These are phyloP conservation scores for Leucophenga maculata DNA, from an alignment of 2,888 invertebrate species.

Conservation along the genomic window DNA sequence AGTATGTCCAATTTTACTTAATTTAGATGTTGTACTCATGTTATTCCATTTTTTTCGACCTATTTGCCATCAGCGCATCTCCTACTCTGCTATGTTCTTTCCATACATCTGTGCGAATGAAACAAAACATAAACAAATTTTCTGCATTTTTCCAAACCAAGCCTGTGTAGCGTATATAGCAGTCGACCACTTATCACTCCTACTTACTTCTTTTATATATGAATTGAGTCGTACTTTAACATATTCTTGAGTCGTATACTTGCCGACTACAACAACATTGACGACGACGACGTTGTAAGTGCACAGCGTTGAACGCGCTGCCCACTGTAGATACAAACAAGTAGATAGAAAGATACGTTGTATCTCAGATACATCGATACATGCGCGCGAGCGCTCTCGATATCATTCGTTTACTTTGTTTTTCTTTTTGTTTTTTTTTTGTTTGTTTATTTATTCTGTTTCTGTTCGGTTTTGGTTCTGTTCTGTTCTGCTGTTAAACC, in stretches of 20 bases:
- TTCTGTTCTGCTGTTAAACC: no score
- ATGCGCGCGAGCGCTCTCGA: neutral
- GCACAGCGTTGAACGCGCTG: slow-evolving; percentile 46
- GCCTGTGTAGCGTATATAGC: slow-evolving; percentile 43
- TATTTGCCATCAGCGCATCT: no score
- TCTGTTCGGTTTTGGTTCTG: neutral
- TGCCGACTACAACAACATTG: slow-evolving; percentile 45
- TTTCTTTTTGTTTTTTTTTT: no score
- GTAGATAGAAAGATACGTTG: neutral
- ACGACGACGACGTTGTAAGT: slow-evolving; percentile 58
- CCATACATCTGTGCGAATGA: no score
- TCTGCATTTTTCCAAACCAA: slow-evolving; percentile 36
- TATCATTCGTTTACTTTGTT: neutral
- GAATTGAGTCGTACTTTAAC: slow-evolving; percentile 65
- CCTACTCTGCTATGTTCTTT: no score
- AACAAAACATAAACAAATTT: no score
- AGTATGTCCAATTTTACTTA: no score
- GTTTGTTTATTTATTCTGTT: slow-evolving; percentile 1
- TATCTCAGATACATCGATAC: neutral
- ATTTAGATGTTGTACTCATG: no score
- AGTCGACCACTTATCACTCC: neutral
- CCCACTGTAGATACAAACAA: neutral
- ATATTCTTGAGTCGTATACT: slow-evolving; percentile 59
- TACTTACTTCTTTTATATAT: slow-evolving; percentile 37
- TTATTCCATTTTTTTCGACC: no score